Base-by-base conservation (phyloP, 2,113 vertebrate genomes). In the Nothocercus julius region DNA sequence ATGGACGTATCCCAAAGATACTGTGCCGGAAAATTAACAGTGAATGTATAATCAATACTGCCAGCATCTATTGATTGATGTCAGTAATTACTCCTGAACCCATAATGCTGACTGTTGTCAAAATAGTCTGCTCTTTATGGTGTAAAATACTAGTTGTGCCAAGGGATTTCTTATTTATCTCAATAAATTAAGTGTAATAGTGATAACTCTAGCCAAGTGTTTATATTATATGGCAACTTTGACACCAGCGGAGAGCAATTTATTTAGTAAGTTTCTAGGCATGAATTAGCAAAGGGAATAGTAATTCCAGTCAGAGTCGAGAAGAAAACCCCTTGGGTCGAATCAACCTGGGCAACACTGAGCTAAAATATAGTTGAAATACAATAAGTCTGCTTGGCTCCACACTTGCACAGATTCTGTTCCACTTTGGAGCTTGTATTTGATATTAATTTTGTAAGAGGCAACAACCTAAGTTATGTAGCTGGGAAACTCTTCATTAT, bases 51-150 rank as follows among this genome's bases (percentile, higher is more conserved):
- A 97, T 96, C 92, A 56, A 97, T 98, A 96, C 92, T 94, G 87
- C 94, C 82, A 96, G 67, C 81, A 90, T 94, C 82, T 96, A 95
- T 97, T 97, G 97, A 98, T 98, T 97, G 97, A 97, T 96, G 89
- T 97, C 97, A 98, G 96, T 98, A 97, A 97, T 98, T 98, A 96
- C 89, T 97, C 8, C 27, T 96, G 92, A 97, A 91, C 86, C 66
- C 28, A 32, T 97, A 92, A 94, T 94, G 92, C 93, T 93, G 96
- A 94, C 92, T 91, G 86, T 95, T 98, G 96, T 97, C 96, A 96
- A 95, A 96, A 93, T 32, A 93, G 62, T 80, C 88, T 89, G 83
- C 73, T 87, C 56, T 69, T 90, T 92, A 45, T 91, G 77, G 76
- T 90, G 59, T 92, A 90, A 97, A 96, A 95, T 85, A 87, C 49